Evolutionary conservation across 2,888 invertebrate species (phyloP), one percentile per base, ranked within the genome.

Genomic region (Merodon equestris): DNA sequence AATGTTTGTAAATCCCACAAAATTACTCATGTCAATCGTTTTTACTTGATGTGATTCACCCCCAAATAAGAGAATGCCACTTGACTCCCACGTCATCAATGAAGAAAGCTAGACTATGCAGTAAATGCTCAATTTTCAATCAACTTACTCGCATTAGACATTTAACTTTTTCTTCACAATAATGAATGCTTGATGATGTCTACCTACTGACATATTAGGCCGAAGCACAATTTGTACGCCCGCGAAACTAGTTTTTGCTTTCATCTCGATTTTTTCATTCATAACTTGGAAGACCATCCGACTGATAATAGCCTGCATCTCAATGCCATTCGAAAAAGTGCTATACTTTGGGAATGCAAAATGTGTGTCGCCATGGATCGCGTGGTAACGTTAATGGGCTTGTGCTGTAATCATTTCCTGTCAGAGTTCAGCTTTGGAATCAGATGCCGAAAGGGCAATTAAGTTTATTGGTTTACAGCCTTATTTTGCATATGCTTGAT

Each of bases 191-290:
- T 50, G 48, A 48, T 61, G 56, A 67, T 53, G 64, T 66, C 72
- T 57, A 72, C 61, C 66, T 66, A 61, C 61, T 51, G 54, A 40
- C 61, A 61, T 56, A 66, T 66, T 18, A 67, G 57, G 67, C 61
- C 15, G 36, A 50, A 61, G 47, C 15, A 57, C 56, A 47, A 66
- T 54, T 61, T 47, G 40, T n/a, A 67, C 76, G 76, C 76, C 76
- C 72, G 61, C 72, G 47, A 77, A 72, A 72, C 73, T 53, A 67
- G 73, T 74, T 74, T 74, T 58, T 50, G 34, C 63, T 75, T 75
- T 58, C 63, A 42, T 53, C 53, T 58, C 15, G 42, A 40, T 38
- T 13, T 51, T 47, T 67, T 63, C 67, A 74, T 74, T 74, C 74
- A 74, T 68, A 61, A 74, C 34, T 67, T 61, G 5, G 27, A 58